phyloP scores from a whole-genome alignment of 2,797 vertebrate genomes.

The Emys orbicularis region DNA sequence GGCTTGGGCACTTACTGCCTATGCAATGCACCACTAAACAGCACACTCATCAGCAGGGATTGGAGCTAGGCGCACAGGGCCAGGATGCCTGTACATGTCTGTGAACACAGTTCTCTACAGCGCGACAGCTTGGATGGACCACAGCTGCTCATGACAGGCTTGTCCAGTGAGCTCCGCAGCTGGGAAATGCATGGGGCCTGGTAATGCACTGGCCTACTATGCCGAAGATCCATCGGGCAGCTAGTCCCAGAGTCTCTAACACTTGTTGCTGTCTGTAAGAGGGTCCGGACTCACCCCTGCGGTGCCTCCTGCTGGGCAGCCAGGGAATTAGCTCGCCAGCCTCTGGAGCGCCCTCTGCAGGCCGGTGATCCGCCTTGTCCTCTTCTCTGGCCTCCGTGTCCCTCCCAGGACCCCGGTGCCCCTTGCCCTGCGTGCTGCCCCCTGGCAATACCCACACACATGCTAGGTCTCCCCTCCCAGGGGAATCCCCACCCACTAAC shows the following conservation, averaged over 20 bases:
- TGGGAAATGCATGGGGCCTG: not conserved
- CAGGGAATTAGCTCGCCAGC: too few relatives aligned
- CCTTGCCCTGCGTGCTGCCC: too few relatives aligned
- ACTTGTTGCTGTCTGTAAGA: not conserved
- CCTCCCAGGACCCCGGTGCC: too few relatives aligned
- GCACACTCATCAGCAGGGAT: not conserved
- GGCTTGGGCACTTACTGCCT: not conserved
- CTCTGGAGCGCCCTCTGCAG: too few relatives aligned
- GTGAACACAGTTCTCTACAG: not conserved
- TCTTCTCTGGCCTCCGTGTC: too few relatives aligned
- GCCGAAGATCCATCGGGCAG: not conserved
- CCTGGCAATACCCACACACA: too few relatives aligned
- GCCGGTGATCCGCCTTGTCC: too few relatives aligned
- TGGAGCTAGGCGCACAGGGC: not conserved
- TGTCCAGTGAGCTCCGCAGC: not conserved
- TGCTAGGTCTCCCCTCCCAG: too few relatives aligned
- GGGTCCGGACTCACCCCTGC: too few relatives aligned
- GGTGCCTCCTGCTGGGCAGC: too few relatives aligned
- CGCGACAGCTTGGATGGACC: not conserved
- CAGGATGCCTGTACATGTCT: not conserved
- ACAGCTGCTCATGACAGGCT: not conserved
- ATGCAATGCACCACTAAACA: not conserved
- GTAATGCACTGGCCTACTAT: not conserved
- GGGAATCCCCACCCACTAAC: too few relatives aligned
- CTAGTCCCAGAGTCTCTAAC: not conserved